Evolutionary conservation across 1,140 invertebrate genomes (phyloP), one percentile per base, ranked within the genome.

Genomic region (Ganaspis sp.): DNA sequence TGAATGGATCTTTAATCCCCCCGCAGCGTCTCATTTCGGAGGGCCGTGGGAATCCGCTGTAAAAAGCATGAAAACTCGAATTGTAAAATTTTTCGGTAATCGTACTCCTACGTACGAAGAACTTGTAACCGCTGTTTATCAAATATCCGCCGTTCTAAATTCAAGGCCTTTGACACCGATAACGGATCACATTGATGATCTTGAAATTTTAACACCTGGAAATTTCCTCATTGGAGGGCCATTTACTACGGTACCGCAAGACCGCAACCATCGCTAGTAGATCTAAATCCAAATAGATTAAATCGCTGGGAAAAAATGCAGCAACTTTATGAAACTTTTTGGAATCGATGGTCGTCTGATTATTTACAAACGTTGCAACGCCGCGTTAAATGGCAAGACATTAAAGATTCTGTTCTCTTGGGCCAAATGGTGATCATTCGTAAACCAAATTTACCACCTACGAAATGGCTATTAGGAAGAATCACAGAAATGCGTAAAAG

Each of bases 381-480:
- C 9, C 42, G 81, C 4, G 15, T 40, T 5, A 86, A 86, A 69
- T 84, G 84, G 84, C 2, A 8, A 19, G 37, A 21, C 19, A 69
- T 58, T 19, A 75, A 77, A 21, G 17, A 69, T 6, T 79, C 83
- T 42, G 15, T 83, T 11, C 70, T 83, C 45, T 69, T 83, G 9
- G 83, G 84, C 23, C 53, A 81, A 6, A 26, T 91, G 8, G 90
- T 90, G 2, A 9, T 64, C 29, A 2, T 34, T 3, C 29, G 29
- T 3, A 34, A 34, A 34, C 29, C 29, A 3, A 34, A 34, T 34
- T 6, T 34, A 3, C 29, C 29, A 34, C 29, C 29, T 2, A 34
- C 29, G 29, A 34, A 34, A 34, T 34, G 29, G 29, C 29, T 34
- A 3, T 6, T 34, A 6, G 29, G 29, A 2, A 34, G 29, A 34